phyloP scores from a whole-genome alignment of 2,797 vertebrate species.

The Dallia pectoralis region DNA sequence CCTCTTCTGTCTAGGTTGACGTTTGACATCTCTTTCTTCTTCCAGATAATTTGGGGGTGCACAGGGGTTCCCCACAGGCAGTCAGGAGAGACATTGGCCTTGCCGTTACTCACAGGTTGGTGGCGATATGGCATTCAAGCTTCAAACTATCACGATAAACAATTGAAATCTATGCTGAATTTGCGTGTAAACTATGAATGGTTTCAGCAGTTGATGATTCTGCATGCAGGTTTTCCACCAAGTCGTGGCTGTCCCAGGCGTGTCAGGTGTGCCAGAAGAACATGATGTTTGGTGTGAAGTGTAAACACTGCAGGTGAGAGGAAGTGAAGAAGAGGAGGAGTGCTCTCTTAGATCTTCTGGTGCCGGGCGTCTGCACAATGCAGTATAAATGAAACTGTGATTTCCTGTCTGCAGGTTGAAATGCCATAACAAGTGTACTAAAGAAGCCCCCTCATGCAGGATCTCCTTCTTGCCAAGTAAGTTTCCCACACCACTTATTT shows the following conservation, averaged over 20 bases:
- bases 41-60: constrained; percentile 77
- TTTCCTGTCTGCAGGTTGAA: constrained; percentile 83
- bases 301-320: constrained; percentile 85
- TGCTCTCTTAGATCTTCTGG: background rate
- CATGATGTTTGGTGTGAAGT: constrained; percentile 94
- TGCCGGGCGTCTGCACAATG: background rate
- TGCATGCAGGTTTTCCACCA: constrained; percentile 94
- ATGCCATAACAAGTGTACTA: constrained; percentile 98
- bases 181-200: background rate
- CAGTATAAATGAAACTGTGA: background rate
- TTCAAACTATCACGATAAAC: background rate
- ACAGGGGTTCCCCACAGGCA: constrained; percentile 90
- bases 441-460: constrained; percentile 94
- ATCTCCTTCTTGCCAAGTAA: constrained; percentile 94
- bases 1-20: background rate
- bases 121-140: constrained; percentile 6
- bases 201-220: background rate
- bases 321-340: background rate
- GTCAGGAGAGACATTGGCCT: constrained; percentile 93
- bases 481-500: constrained; percentile 40
- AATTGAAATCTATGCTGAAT: background rate
- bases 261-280: constrained; percentile 97
- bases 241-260: constrained; percentile 96
- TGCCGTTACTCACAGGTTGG: constrained; percentile 93
- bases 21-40: background rate